Evolutionary conservation across 1,140 invertebrate genomes (phyloP), one percentile per base, ranked within the genome.

Genomic region (Pygmarrhopalites habei): DNA sequence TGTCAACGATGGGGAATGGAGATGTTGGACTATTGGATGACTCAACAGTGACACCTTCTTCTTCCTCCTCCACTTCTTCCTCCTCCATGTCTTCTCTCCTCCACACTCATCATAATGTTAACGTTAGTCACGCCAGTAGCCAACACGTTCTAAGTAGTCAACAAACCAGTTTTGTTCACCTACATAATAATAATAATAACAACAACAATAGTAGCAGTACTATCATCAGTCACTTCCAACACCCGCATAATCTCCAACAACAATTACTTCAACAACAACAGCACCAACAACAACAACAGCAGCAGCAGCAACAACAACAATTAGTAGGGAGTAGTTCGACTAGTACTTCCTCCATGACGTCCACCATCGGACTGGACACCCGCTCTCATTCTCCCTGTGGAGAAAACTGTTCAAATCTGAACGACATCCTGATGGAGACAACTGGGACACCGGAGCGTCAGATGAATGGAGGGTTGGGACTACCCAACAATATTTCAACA

Each of bases 371-470:
- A 5, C 4, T 15, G 15, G 7, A 52, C 21, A 3, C 23, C 26
- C 49, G 2, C 21, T 3, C 4, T 53, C 51, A 30, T 19, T 30
- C 28, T 30, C 51, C 29, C 10, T 7, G 21, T 26, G 51, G 29
- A 30, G n/a, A 30, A 14, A 35, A 5, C 28, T 39, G 28, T 56
- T 32, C 14, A 15, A 35, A 39, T 39, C 39, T 56, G 35, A 56
- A 56, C 28, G 53, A 56, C 12, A 56, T 56, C 7, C 49, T 52
- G 7, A 30, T 39, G 28, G 53, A 28, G 53, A 59, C 44, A 26
- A 4, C 4, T 5, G 43, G 25, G 10, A 47, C 58, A 60, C 29
- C 58, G 25, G 57, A 58, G 57, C 57, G 43, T 17, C 28, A 25
- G n/a, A 30, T 62, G 14, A 53, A 43, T 21, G 35, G 39, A 7